Percentiles rank a stretch among this genome's conserved stretches.
phyloP scores from a whole-genome alignment of 1,140 invertebrate species.

The Eumeta japonica region DNA sequence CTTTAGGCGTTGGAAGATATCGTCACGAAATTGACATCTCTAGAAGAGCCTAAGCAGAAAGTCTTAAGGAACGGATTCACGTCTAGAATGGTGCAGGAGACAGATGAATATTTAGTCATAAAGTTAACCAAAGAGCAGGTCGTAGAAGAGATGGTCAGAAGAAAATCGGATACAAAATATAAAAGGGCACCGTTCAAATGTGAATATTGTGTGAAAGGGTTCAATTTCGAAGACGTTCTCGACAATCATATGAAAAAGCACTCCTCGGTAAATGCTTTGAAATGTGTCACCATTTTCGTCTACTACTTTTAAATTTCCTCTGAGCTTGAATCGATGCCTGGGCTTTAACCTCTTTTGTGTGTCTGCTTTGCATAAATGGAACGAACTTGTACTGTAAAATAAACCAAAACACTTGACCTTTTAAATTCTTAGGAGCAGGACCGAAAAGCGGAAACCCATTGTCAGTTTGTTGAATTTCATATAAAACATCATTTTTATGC shows the following conservation, averaged over 20 bases:
- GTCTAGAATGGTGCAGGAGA: slow-evolving; percentile 42
- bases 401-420: too few species aligned
- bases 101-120: slow-evolving; percentile 37
- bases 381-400: too few species aligned
- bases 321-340: neutral
- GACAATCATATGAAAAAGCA: slow-evolving; percentile 40
- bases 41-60: slow-evolving; percentile 11
- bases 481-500: too few species aligned
- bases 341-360: neutral
- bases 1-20: too few species aligned
- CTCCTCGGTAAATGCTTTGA: slow-evolving; percentile 22
- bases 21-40: too few species aligned
- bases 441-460: too few species aligned
- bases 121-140: slow-evolving; percentile 42
- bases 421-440: too few species aligned
- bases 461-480: too few species aligned
- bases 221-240: slow-evolving; percentile 49
- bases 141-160: slow-evolving; percentile 25
- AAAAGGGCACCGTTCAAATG: slow-evolving; percentile 36
- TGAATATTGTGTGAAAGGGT: slow-evolving; percentile 41
- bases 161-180: slow-evolving; percentile 28
- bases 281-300: too few species aligned
- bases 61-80: slow-evolving; percentile 26
- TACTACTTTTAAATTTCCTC: too few species aligned
- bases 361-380: neutral